Evolutionary conservation across 2,888 invertebrate genomes (phyloP).

Genomic region (Drepanosiphum platanoidis): DNA sequence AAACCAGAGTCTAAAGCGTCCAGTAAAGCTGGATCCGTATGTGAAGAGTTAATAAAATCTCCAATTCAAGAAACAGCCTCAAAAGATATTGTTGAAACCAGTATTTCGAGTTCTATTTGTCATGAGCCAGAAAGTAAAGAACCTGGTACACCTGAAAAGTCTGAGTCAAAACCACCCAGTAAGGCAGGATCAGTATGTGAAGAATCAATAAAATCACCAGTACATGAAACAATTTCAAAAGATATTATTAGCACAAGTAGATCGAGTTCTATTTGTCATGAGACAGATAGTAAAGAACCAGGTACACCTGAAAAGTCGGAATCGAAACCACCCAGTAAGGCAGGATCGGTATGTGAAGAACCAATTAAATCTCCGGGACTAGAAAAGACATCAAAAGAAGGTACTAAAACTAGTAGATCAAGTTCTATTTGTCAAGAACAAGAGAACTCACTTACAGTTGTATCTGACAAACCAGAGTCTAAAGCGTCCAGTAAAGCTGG

Average conservation of each 20-base stretch:
- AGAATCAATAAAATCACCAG: not conserved
- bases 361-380: no score
- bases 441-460: not conserved
- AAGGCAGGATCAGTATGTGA: not conserved
- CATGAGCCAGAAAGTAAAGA: not conserved
- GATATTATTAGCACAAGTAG: not conserved
- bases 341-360: no score
- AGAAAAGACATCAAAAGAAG: not conserved
- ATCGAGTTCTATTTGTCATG: not conserved
- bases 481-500: not conserved
- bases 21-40: not conserved
- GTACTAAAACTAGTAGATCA: not conserved
- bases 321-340: no score
- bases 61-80: not conserved
- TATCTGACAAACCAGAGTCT: not conserved
- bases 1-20: not conserved
- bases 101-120: not conserved
- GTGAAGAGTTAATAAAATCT: not conserved
- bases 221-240: not conserved
- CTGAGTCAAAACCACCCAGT: not conserved
- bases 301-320: not conserved
- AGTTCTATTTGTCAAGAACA: not conserved
- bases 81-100: not conserved
- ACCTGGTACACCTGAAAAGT: not conserved
- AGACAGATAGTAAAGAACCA: not conserved